phyloP scores from a whole-genome alignment of 2,113 vertebrate genomes.

The Poecile atricapillus region DNA sequence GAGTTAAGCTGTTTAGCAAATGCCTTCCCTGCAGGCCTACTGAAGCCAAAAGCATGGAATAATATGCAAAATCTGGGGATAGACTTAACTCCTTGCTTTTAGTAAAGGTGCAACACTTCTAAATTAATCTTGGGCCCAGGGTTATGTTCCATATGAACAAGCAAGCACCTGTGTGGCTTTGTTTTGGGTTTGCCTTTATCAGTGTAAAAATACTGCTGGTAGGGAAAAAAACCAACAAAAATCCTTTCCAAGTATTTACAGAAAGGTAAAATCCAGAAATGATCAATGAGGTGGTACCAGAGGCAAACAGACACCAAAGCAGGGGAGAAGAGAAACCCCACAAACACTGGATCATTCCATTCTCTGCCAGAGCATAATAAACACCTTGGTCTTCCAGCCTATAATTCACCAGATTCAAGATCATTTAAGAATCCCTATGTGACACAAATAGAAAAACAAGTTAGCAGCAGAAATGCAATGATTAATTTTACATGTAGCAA shows the following conservation, averaged over 20 bases:
- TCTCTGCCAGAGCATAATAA: conserved; percentile 1
- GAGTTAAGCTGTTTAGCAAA: conserved; percentile 33
- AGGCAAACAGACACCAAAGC: neutral
- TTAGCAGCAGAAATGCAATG: conserved; percentile 10
- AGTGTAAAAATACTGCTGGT: neutral
- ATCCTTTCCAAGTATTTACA: neutral
- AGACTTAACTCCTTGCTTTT: neutral
- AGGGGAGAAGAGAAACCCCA: neutral
- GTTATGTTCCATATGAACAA: neutral
- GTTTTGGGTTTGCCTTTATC: neutral
- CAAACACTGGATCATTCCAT: neutral
- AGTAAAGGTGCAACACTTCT: neutral
- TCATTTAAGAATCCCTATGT: conserved; percentile 43
- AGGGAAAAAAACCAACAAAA: neutral
- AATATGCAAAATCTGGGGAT: neutral
- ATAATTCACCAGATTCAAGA: conserved; percentile 4
- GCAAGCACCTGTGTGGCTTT: neutral
- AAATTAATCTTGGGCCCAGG: neutral
- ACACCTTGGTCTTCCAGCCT: neutral
- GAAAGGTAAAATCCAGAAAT: conserved; percentile 27
- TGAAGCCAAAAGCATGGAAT: neutral
- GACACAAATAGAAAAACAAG: conserved; percentile 20
- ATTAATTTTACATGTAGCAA: conserved; percentile 31
- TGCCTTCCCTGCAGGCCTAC: neutral
- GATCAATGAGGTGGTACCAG: neutral